Percentiles rank a stretch among this genome's conserved stretches.
Evolutionary conservation across 2,113 vertebrate species (phyloP).

Genomic region (Archocentrus centrarchus): DNA sequence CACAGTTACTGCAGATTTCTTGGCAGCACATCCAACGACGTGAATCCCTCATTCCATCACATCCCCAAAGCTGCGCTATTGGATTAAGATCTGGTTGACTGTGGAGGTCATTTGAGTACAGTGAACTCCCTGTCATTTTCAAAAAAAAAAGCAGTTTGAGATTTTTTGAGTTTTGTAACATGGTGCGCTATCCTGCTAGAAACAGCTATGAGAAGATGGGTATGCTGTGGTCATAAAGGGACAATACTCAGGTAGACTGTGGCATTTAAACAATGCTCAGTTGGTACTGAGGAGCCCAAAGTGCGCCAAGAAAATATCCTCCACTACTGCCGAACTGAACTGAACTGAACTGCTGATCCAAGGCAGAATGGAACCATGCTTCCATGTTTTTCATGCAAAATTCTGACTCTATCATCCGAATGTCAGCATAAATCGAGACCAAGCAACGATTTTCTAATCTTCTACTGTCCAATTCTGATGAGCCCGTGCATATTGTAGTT

Average conservation of each 20-base stretch:
- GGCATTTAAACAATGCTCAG: neutral
- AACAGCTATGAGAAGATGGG: neutral
- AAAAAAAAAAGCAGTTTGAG: neutral
- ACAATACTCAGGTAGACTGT: neutral
- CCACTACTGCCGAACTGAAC: neutral
- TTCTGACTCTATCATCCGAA: neutral
- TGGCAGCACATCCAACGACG: neutral
- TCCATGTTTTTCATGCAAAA: neutral
- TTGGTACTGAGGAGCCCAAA: neutral
- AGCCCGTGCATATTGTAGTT: neutral
- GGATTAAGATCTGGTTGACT: conserved; percentile 3
- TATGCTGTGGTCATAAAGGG: neutral
- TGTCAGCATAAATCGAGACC: neutral
- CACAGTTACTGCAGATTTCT: neutral
- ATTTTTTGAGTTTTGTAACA: neutral
- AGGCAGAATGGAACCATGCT: neutral
- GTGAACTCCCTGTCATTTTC: neutral
- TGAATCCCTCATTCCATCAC: neutral
- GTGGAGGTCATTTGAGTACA: neutral
- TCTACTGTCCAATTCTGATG: neutral
- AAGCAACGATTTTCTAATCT: neutral
- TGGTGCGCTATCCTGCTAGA: neutral
- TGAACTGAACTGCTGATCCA: neutral
- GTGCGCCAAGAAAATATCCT: neutral
- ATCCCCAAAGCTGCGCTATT: neutral